Evolutionary conservation across 2,113 vertebrate genomes (phyloP).

Genomic region (Mesoclemmys tuberculata): DNA sequence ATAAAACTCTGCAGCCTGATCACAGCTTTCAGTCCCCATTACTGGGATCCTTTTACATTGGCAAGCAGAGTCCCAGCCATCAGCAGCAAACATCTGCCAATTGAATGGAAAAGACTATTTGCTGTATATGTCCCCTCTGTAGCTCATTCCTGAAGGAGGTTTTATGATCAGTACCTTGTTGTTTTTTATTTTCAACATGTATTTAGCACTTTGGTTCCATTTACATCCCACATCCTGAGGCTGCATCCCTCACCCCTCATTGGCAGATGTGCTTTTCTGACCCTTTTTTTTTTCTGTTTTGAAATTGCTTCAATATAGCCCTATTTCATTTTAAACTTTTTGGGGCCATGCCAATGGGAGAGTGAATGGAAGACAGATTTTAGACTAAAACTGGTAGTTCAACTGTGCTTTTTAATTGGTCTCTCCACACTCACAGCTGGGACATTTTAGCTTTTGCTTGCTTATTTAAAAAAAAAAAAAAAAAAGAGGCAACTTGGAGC

Average conservation of each 20-base stretch:
- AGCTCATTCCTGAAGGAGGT: not conserved
- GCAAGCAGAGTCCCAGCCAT: not conserved
- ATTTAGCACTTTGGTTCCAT: not conserved
- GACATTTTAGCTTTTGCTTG: not conserved
- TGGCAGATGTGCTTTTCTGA: not conserved
- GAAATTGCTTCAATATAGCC: not conserved
- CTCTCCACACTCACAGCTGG: not conserved
- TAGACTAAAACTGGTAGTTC: not conserved
- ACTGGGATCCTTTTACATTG: not conserved
- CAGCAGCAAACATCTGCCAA: not conserved
- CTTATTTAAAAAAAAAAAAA: conserved; percentile 13
- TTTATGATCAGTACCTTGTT: not conserved
- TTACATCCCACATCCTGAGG: not conserved
- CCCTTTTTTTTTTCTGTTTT: not conserved
- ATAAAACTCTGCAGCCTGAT: conserved; percentile 10
- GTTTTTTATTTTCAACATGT: not conserved
- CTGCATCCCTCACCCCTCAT: not conserved
- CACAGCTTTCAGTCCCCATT: not conserved
- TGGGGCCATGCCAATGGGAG: not conserved
- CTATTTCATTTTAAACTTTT: not conserved
- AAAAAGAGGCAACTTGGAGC: not conserved
- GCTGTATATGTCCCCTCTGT: not conserved
- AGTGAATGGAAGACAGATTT: not conserved
- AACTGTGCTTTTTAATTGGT: not conserved
- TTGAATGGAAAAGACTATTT: not conserved